Evolutionary conservation across 2,113 vertebrate species (phyloP).

Genomic region (Lamprotornis superbus): DNA sequence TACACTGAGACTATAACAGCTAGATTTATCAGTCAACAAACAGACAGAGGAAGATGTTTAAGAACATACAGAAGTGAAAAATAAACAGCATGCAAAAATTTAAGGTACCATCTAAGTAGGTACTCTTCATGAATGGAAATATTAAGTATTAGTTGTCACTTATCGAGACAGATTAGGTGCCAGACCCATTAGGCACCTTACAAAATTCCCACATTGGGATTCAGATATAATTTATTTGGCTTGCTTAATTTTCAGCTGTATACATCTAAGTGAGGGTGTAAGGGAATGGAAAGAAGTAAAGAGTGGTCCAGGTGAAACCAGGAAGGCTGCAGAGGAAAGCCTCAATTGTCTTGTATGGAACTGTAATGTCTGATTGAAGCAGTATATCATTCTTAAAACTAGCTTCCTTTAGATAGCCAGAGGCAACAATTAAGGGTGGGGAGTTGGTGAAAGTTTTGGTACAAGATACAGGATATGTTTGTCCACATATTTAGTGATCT

Average conservation of each 20-base stretch:
- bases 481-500: neutral
- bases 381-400: neutral
- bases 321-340: neutral
- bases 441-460: neutral
- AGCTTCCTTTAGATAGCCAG: neutral
- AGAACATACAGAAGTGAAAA: slow-evolving; percentile 61
- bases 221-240: slow-evolving; percentile 9
- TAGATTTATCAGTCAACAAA: slow-evolving; percentile 54
- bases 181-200: slow-evolving; percentile 26
- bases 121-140: slow-evolving; percentile 25
- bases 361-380: neutral
- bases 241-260: slow-evolving; percentile 43
- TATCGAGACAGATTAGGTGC: slow-evolving; percentile 18
- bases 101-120: slow-evolving; percentile 42
- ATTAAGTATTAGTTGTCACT: slow-evolving; percentile 24
- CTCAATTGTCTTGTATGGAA: neutral
- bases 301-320: neutral
- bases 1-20: slow-evolving; percentile 54
- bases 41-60: slow-evolving; percentile 64
- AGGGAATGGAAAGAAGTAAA: neutral
- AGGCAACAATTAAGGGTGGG: neutral
- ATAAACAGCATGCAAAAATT: slow-evolving; percentile 62
- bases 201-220: slow-evolving; percentile 13
- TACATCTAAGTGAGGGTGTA: neutral
- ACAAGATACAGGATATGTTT: neutral